Evolutionary conservation across 2,888 invertebrate genomes (phyloP), one percentile per base, ranked within the genome.

Genomic region (Epsilonema sp.): DNA sequence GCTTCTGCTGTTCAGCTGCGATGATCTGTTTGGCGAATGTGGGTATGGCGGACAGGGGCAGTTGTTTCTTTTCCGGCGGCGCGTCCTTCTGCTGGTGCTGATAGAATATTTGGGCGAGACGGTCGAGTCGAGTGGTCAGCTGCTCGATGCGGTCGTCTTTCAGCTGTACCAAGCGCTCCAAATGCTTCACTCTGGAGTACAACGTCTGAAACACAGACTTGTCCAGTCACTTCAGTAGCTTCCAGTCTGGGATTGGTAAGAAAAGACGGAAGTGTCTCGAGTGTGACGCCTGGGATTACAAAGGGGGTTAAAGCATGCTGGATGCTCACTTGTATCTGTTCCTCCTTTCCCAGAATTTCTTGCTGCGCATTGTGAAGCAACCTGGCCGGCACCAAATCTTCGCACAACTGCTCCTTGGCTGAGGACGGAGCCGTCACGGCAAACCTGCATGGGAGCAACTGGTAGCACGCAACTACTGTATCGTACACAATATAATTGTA

Each of bases 71-170:
- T 8, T 8, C 31, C 31, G 31, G 8, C 8, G 8, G 8, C 31
- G 31, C 31, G 8, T 11, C 31, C 16, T 16, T 8, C 31, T 31
- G 8, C 31, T 31, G 31, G 8, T 31, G 31, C 31, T 8, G 8
- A 16, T 31, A 45, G 16, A 41, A 25, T 45, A 22, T 43, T 38
- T 46, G 46, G 3, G 46, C 42, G 8, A 45, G 21, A 11, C 45
- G 24, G 20, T 53, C 53, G 22, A 53, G 31, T 31, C 53, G 44
- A 16, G 38, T 36, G 20, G 43, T 50, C 37, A 53, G 41, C 26
- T 52, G 49, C n/a, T 26, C 46, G 26, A 53, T 53, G 23, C 51
- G 48, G 11, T 53, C 50, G 40, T 53, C 53, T 42, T 53, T 53
- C 41, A 52, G 43, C 8, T 48, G 36, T 2, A 50, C 20, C n/a